These are phyloP conservation scores for Aspiorhynchus laticeps DNA, from an alignment of 2,113 vertebrate genomes.

Conservation along the genomic window DNA sequence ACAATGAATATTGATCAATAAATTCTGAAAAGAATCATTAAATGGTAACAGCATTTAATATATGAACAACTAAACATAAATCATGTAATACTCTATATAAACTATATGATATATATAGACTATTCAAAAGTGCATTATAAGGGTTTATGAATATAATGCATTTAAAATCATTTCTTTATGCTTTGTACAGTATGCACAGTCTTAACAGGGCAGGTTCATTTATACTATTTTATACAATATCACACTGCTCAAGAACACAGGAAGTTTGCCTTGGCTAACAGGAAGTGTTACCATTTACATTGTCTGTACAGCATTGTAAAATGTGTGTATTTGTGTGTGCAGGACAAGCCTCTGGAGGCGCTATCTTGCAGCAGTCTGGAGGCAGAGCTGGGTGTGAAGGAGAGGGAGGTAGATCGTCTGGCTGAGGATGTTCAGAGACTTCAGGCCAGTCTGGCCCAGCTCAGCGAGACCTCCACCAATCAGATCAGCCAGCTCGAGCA, in stretches of 20 bases:
- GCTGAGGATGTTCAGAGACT: slow-evolving; percentile 86
- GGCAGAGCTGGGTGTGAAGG: slow-evolving; percentile 84
- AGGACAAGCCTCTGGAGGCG: slow-evolving; percentile 87
- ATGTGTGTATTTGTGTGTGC: slow-evolving; percentile 30
- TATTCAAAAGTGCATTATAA: not conserved
- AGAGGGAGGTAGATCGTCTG: slow-evolving; percentile 85
- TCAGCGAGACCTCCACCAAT: slow-evolving; percentile 84
- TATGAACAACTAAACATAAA: not conserved
- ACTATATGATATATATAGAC: no score
- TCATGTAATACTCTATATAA: not conserved
- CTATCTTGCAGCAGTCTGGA: slow-evolving; percentile 84
- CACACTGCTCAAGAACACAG: not conserved
- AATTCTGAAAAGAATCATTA: not conserved
- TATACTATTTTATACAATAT: not conserved
- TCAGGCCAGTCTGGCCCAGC: slow-evolving; percentile 85
- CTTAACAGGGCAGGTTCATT: not conserved
- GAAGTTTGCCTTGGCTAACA: not conserved
- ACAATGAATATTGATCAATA: not conserved
- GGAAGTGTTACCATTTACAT: not conserved
- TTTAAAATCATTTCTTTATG: not conserved
- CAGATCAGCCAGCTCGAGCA: slow-evolving; percentile 88
- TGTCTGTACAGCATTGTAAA: not conserved
- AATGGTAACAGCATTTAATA: not conserved
- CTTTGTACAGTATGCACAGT: not conserved
- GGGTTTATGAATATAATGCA: not conserved